Evolutionary conservation across 2,888 invertebrate species (phyloP), one percentile per base, ranked within the genome.

Genomic region (Amphipoea lucens): DNA sequence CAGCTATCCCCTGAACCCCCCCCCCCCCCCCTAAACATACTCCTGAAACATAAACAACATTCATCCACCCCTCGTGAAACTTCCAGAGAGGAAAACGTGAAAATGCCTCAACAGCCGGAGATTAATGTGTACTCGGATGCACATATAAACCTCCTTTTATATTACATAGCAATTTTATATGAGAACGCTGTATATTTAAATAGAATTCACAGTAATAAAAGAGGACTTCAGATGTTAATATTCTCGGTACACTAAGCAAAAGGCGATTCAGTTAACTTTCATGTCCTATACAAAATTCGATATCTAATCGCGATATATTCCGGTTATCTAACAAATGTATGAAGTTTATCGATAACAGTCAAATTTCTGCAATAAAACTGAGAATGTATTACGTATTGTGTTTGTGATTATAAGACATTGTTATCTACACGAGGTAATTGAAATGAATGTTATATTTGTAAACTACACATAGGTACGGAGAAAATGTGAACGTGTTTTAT

Each of bases 91-190:
- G 76, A 75, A 76, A 83, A 85, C 74, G 76, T 80, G 72, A 60
- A 83, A 85, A 86, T 83, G 66, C 74, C 83, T 80, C 74, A 63
- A 74, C 83, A 67, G 76, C 72, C 42, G 74, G 54, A 80, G 86
- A 86, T 86, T 85, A 83, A 85, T 85, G 80, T 75, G 40, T 73
- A 83, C 76, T 86, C 76, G 65, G 71, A 76, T 77, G 77, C 80
- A 83, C 63, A 86, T 74, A 66, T 62, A 66, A 76, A 82, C 77
- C 66, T 80, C 74, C 76, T 75, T 76, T 76, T 76, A 79, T 76
- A 85, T 85, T 72, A 86, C 74, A 67, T 74, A 74, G 76, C n/a
- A 57, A 76, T 72, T 74, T 76, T 69, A 73, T 76, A 74, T 12
- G 42, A 71, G 29, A 68, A 72, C 23, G 36, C 36, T 17, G 57